Percentiles rank a stretch among this genome's conserved stretches.
These are phyloP conservation scores for Amniataba percoides DNA, from an alignment of 2,797 vertebrate genomes.

Conservation along the genomic window DNA sequence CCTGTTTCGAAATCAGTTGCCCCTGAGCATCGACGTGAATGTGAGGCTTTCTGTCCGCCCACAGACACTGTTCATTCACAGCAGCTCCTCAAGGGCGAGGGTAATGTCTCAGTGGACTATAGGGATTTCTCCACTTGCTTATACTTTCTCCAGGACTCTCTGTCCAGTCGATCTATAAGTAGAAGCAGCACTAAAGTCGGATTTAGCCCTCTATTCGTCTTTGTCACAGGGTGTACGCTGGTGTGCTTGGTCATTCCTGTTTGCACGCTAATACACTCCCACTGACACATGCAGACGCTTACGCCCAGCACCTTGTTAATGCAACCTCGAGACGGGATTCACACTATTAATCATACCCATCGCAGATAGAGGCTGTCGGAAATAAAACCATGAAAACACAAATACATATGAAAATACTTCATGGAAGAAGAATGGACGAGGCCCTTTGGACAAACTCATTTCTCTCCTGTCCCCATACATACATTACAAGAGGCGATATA, in stretches of 20 bases:
- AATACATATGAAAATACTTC: constrained; percentile 31
- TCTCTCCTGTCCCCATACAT: neutral
- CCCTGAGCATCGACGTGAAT: constrained; percentile 23
- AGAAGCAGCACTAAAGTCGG: constrained; percentile 3
- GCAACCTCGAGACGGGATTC: constrained; percentile 41
- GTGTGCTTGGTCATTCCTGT: constrained; percentile 42
- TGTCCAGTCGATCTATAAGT: constrained; percentile 25
- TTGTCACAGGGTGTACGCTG: constrained; percentile 54
- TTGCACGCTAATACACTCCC: neutral
- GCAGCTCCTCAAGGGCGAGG: constrained; percentile 22
- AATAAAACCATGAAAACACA: constrained; percentile 22
- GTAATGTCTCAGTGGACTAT: constrained; percentile 12
- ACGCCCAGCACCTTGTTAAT: constrained; percentile 11
- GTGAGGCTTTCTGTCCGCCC: constrained; percentile 21
- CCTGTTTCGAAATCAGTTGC: constrained; percentile 12
- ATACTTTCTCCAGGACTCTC: constrained; percentile 29
- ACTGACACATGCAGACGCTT: constrained; percentile 6
- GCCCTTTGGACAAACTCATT: neutral
- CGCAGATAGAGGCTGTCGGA: neutral
- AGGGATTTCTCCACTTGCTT: constrained; percentile 6
- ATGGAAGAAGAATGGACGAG: constrained; percentile 4
- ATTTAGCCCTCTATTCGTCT: constrained; percentile 54
- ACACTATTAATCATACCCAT: constrained; percentile 53
- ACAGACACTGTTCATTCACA: constrained; percentile 50
- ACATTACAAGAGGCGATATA: neutral